phyloP scores from a whole-genome alignment of 2,888 invertebrate species.

The Mongoloraphidia duomilia region DNA sequence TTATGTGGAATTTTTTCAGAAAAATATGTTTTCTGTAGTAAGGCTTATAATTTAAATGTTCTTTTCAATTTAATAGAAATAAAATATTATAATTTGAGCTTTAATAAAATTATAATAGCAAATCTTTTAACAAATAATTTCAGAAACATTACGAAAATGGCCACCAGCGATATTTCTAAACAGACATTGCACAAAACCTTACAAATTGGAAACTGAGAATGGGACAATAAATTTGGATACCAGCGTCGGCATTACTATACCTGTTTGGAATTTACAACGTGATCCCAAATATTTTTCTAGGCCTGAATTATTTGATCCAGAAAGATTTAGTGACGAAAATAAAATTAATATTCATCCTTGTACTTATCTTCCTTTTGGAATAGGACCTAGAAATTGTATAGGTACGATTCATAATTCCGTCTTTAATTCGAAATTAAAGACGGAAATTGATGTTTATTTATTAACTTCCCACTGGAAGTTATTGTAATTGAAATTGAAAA shows the following conservation, averaged over 20 bases:
- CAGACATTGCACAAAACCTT: slow-evolving; percentile 35
- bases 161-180: slow-evolving; percentile 30
- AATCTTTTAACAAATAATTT: too few species aligned
- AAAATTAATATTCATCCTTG: slow-evolving; percentile 34
- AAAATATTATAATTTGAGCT: too few species aligned
- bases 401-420: too few species aligned
- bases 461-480: too few species aligned
- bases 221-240: slow-evolving; percentile 25
- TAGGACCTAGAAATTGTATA: slow-evolving; percentile 28
- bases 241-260: slow-evolving; percentile 33
- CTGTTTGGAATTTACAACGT: slow-evolving; percentile 36
- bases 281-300: slow-evolving; percentile 40
- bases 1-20: too few species aligned
- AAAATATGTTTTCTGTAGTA: too few species aligned
- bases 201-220: slow-evolving; percentile 28
- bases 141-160: slow-evolving; percentile 34
- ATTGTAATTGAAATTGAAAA: too few species aligned
- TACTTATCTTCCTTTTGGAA: slow-evolving; percentile 38
- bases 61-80: too few species aligned
- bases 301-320: slow-evolving; percentile 36
- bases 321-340: slow-evolving; percentile 38
- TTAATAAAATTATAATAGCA: too few species aligned
- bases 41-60: too few species aligned
- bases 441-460: too few species aligned
- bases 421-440: too few species aligned